A percentile compares a stretch with the other conserved stretches of the same genome.
Evolutionary conservation across 2,888 invertebrate genomes (phyloP).

Genomic region (Carterocephalus palaemon): DNA sequence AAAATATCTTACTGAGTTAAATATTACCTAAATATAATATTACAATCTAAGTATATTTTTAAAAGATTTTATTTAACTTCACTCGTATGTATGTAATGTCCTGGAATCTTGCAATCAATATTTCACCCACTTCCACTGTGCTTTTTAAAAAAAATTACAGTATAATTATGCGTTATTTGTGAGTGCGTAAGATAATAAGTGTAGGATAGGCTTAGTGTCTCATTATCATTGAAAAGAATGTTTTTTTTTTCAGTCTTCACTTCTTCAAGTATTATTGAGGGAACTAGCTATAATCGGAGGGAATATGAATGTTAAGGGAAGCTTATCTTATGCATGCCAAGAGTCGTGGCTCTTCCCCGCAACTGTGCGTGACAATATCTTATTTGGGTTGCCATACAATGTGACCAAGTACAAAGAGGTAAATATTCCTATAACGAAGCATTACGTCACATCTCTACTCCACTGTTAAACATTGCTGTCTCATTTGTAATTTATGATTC

Average conservation of each 20-base stretch:
- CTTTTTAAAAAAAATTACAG: too few species aligned
- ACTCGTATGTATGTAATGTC: too few species aligned
- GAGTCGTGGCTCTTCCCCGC: constrained; percentile 90
- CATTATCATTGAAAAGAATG: background rate
- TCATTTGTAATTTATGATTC: too few species aligned
- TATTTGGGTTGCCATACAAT: constrained; percentile 85
- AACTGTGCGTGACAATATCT: constrained; percentile 88
- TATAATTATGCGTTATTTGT: too few species aligned
- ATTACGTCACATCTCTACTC: constrained; percentile 1
- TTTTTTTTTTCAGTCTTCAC: constrained; percentile 69
- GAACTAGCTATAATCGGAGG: constrained; percentile 83
- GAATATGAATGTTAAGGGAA: constrained; percentile 79
- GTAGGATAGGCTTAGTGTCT: too few species aligned
- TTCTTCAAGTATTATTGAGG: constrained; percentile 83
- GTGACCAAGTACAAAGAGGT: constrained; percentile 81
- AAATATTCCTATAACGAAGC: constrained; percentile 22
- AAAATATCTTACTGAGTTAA: too few species aligned
- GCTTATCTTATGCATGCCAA: constrained; percentile 86
- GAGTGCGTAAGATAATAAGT: too few species aligned
- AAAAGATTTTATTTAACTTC: too few species aligned
- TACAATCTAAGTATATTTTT: too few species aligned
- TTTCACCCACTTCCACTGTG: too few species aligned
- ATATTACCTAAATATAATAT: too few species aligned
- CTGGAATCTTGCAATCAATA: too few species aligned
- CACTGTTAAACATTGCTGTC: constrained; percentile 24